Evolutionary conservation across 2,797 vertebrate species (phyloP).

Genomic region (Platyrinchus mystaceus): DNA sequence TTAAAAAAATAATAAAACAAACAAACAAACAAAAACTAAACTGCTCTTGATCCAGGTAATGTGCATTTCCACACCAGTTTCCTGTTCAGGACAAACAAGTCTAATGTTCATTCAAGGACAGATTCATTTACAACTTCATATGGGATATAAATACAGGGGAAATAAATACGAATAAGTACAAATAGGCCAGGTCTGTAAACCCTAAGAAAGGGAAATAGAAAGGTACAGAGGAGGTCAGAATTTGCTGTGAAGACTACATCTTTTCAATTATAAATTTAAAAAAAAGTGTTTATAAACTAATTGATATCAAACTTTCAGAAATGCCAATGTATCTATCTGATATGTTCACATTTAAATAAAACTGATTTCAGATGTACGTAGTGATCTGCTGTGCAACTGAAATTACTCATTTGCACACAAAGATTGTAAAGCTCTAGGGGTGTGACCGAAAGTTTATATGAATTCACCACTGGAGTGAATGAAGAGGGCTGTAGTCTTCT

Average conservation of each 20-base stretch:
- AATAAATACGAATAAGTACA: neutral
- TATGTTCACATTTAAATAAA: neutral
- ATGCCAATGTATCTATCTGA: neutral
- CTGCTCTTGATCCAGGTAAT: neutral
- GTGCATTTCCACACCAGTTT: neutral
- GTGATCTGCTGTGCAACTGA: neutral
- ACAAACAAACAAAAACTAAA: neutral
- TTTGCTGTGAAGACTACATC: neutral
- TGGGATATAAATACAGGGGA: neutral
- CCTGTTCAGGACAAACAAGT: neutral
- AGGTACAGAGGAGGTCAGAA: accelerated
- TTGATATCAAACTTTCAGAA: neutral
- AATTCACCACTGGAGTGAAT: neutral
- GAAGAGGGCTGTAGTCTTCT: neutral
- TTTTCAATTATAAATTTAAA: too few species aligned
- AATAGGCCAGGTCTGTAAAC: neutral
- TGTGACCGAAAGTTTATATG: neutral
- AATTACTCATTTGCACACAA: neutral
- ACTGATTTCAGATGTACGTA: neutral
- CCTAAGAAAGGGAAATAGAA: neutral
- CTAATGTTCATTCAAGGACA: neutral
- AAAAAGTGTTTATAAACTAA: neutral
- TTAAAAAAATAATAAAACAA: neutral
- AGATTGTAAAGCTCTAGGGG: neutral
- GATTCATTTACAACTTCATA: neutral